Percentiles rank a stretch among this genome's conserved stretches.
Evolutionary conservation across 1,140 invertebrate species (phyloP).

Genomic region (Aporrectodea caliginosa): DNA sequence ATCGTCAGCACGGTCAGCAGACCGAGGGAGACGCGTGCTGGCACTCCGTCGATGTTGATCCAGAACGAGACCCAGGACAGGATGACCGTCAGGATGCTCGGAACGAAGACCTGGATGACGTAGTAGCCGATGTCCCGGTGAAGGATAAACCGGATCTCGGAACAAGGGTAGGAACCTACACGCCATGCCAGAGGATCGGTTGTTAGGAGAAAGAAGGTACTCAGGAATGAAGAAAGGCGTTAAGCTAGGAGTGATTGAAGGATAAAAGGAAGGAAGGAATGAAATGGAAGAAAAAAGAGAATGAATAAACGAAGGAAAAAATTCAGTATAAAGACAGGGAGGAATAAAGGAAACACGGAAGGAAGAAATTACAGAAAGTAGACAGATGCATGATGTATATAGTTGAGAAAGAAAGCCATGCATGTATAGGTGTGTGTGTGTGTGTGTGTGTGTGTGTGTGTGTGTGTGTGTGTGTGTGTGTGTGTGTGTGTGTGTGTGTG

Average conservation of each 20-base stretch:
- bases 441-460: background rate
- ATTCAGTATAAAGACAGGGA: background rate
- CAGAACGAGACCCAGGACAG: slow-evolving; percentile 34
- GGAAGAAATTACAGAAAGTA: no score
- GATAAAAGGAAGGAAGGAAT: no score
- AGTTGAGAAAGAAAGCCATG: no score
- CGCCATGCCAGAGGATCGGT: no score
- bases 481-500: slow-evolving; percentile 22
- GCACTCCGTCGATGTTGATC: slow-evolving; percentile 32
- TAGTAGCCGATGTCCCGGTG: slow-evolving; percentile 67
- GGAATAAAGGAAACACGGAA: no score
- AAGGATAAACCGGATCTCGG: slow-evolving; percentile 25
- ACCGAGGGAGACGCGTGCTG: slow-evolving; percentile 37
- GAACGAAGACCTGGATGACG: slow-evolving; percentile 81
- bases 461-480: slow-evolving; percentile 22
- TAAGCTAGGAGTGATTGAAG: no score
- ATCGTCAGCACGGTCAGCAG: slow-evolving; percentile 37
- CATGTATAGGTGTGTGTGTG: slow-evolving; percentile 6
- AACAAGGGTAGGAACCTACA: slow-evolving; percentile 31
- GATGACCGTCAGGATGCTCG: slow-evolving; percentile 67
- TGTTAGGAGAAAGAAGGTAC: background rate
- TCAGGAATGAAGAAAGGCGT: no score
- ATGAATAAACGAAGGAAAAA: background rate
- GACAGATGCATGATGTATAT: no score
- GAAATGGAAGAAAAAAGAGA: no score